Evolutionary conservation across 2,888 invertebrate genomes (phyloP), one percentile per base, ranked within the genome.

Genomic region (Eilema griseolum): DNA sequence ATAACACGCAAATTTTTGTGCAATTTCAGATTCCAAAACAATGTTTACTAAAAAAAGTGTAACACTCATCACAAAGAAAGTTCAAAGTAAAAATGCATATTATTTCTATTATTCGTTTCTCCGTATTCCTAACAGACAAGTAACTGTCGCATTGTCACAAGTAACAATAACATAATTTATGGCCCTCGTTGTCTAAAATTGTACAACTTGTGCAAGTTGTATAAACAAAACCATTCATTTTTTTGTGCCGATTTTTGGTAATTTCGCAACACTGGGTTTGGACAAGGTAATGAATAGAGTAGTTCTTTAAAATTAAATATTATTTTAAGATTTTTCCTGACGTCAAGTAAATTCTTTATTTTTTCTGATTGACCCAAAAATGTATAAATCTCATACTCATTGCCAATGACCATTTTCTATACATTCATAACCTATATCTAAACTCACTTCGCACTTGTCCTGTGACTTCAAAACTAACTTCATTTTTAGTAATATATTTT

Each of bases 131-230:
- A 67, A 72, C 69, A 75, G 52, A 52, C 20, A n/a, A n/a, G n/a
- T 52, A 76, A 77, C 77, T 81, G 75, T 78, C 62, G 70, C 72
- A 75, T 79, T 81, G 78, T 82, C 71, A 78, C 41, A 56, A 69
- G 61, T 77, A 73, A 76, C 79, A 83, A 78, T 78, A 73, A 28
- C 68, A 74, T 77, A 81, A 82, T 81, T 82, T 84, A 82, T 82
- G 41, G 67, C 70, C 11, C 68, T 67, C 70, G 76, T 79, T 83
- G 80, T 84, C 68, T 80, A 80, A 80, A 80, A 72, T 85, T 87
- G 86, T 83, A 84, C 87, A 86, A 86, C 83, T 82, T 84, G 81
- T 74, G 71, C 67, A 80, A 63, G 67, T 78, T 80, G 69, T 64
- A 73, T 73, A 80, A 86, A 83, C 78, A 82, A 77, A 69, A 75